Base-by-base conservation (phyloP, 2,888 invertebrate species). In the Aspidapion aeneum region DNA sequence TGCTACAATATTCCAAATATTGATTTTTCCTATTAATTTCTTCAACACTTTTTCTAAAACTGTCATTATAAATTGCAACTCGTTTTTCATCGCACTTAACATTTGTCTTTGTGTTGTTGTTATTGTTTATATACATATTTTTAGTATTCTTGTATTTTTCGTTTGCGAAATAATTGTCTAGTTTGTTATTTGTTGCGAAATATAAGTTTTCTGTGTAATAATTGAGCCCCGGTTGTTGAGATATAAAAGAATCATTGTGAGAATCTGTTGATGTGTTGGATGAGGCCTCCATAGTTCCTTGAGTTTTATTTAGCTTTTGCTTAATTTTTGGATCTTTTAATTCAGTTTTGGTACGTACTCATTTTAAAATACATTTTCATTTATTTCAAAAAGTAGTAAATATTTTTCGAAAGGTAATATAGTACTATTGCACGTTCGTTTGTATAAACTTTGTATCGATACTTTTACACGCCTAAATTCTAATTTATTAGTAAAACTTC, bases 211-310 rank as follows among this genome's bases (percentile, higher is more conserved):
- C 76, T 55, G 73, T 71, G 63, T 77, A 78, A 68, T 74, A 76
- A 68, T 74, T 77, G 21, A 75, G 64, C 63, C 72, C 72, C n/a
- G 69, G 70, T 55, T 67, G 64, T 7, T 65, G 58, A n/a, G n/a
- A n/a, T n/a, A n/a, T n/a, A n/a, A n/a, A n/a, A 65, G 71, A 74
- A n/a, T 74, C 72, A 57, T 73, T 69, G 61, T 72, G 75, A 9
- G 79, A 79, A 68, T 79, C 80, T 64, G 74, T 78, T 1, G 80
- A 79, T 18, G 75, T 74, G 67, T 76, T 78, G 7, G 79, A 79
- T 16, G 73, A n/a, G n/a, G n/a, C n/a, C n/a, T n/a, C n/a, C n/a
- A n/a, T n/a, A n/a, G n/a, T n/a, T n/a, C n/a, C n/a, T n/a, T n/a
- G n/a, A n/a, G n/a, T n/a, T n/a, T n/a, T n/a, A n/a, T n/a, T n/a